Conservation (phyloP, 2,797 vertebrate genomes). For the Epinephelus coioides region DNA sequence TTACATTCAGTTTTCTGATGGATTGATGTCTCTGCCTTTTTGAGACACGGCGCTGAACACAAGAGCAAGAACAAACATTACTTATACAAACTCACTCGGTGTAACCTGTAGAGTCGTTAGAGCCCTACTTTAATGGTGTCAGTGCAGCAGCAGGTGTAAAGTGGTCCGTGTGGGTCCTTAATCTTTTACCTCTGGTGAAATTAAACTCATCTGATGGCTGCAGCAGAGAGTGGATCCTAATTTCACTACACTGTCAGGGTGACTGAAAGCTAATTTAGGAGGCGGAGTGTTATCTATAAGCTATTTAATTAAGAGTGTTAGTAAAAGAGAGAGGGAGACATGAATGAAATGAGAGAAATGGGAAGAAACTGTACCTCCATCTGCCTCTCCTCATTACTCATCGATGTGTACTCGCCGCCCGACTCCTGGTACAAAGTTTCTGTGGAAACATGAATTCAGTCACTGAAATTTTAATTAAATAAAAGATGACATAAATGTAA, state of each 20-base stretch:
- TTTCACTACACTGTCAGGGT: conserved; percentile 7
- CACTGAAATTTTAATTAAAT: too few species aligned
- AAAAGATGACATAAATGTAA: neutral
- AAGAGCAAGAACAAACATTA: conserved; percentile 16
- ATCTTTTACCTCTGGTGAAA: conserved; percentile 19
- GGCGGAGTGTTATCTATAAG: conserved; percentile 27
- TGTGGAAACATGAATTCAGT: conserved; percentile 70
- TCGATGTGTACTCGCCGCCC: conserved; percentile 84
- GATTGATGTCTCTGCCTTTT: conserved; percentile 7
- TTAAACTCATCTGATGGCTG: neutral
- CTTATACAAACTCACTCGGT: neutral
- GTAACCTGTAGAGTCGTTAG: neutral
- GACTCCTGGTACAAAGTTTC: conserved; percentile 90
- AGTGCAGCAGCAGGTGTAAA: neutral
- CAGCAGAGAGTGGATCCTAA: neutral
- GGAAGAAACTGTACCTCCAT: conserved; percentile 87
- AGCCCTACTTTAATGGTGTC: neutral
- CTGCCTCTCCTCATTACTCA: conserved; percentile 88
- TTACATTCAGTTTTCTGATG: conserved; percentile 39
- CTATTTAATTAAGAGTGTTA: conserved; percentile 29
- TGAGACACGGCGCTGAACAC: conserved; percentile 5
- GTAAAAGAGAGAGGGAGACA: conserved; percentile 9
- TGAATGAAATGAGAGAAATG: conserved; percentile 9
- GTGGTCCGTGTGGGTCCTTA: neutral
- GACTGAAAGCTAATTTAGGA: conserved; percentile 36